Conservation (phyloP, 1,140 invertebrate species). For the Bombus superbus region DNA sequence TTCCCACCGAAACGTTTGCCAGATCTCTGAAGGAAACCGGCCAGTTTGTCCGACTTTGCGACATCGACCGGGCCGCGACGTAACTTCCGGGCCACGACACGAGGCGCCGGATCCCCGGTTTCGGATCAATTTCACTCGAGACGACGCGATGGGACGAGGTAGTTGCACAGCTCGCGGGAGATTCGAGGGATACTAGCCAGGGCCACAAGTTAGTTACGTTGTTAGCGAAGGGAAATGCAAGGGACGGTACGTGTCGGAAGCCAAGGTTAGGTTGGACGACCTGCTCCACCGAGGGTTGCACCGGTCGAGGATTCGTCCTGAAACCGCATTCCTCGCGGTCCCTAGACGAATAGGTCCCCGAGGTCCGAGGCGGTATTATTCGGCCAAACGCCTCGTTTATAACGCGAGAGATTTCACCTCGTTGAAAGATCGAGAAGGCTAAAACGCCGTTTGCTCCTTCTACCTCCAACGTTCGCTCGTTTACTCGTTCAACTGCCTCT, state of each 20-base stretch:
- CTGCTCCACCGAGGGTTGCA: not conserved
- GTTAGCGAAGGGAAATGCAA: slow-evolving; percentile 20
- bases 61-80: not conserved
- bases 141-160: not conserved
- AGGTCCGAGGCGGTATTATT: not conserved
- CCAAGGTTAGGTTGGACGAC: slow-evolving; percentile 33
- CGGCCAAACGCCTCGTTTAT: not conserved
- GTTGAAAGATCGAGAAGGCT: not conserved
- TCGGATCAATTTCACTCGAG: slow-evolving; percentile 20
- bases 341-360: slow-evolving; percentile 55
- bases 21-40: not conserved
- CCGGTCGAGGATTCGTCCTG: slow-evolving; percentile 33
- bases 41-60: not conserved
- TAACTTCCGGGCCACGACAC: not conserved
- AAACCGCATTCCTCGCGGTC: slow-evolving; percentile 53
- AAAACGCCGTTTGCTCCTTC: too few species aligned
- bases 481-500: too few species aligned
- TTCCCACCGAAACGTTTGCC: not conserved
- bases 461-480: too few species aligned
- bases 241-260: slow-evolving; percentile 8
- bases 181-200: slow-evolving; percentile 23
- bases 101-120: not conserved
- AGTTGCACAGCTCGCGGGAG: slow-evolving; percentile 26
- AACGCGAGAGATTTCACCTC: not conserved
- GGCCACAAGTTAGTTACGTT: slow-evolving; percentile 43